These are phyloP conservation scores for Gastracanthus pulcherrimus DNA, from an alignment of 2,888 invertebrate species.

Conservation along the genomic window DNA sequence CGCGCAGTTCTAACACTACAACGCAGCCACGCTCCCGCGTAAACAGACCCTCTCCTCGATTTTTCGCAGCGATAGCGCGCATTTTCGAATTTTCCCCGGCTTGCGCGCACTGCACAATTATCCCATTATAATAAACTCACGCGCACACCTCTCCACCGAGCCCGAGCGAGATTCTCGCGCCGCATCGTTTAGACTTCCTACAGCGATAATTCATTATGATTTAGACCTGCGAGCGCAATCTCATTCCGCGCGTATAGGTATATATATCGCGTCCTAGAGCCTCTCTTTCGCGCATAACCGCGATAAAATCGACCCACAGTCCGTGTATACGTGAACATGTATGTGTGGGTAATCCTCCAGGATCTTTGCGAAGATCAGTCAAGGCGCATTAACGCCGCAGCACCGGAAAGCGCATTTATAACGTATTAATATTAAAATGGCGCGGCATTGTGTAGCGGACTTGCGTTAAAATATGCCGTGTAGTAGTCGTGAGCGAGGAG, in stretches of 20 bases:
- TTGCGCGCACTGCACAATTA: conserved; percentile 36
- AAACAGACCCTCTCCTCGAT: background rate
- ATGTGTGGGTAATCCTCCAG: background rate
- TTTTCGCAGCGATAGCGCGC: conserved; percentile 20
- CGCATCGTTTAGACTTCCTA: conserved; percentile 48
- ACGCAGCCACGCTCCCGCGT: background rate
- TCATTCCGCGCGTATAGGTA: conserved; percentile 25
- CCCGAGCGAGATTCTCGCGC: background rate
- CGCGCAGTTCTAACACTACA: background rate
- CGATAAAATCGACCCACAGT: conserved; percentile 22
- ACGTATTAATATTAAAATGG: conserved; percentile 25
- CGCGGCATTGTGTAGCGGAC: background rate
- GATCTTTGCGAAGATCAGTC: conserved; percentile 23
- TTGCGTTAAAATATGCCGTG: too few species aligned
- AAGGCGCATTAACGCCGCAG: conserved; percentile 34
- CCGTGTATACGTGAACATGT: background rate
- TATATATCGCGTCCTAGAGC: background rate
- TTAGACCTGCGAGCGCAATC: conserved; percentile 47
- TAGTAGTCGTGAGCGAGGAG: too few species aligned
- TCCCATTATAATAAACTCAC: conserved; percentile 29
- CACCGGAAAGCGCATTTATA: too few species aligned
- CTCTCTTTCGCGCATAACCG: background rate
- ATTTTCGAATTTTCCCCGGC: conserved; percentile 30
- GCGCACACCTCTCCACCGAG: background rate
- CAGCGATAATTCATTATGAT: conserved; percentile 54